Evolutionary conservation across 2,888 invertebrate species (phyloP).

Genomic region (Drosophila atroscutellata): DNA sequence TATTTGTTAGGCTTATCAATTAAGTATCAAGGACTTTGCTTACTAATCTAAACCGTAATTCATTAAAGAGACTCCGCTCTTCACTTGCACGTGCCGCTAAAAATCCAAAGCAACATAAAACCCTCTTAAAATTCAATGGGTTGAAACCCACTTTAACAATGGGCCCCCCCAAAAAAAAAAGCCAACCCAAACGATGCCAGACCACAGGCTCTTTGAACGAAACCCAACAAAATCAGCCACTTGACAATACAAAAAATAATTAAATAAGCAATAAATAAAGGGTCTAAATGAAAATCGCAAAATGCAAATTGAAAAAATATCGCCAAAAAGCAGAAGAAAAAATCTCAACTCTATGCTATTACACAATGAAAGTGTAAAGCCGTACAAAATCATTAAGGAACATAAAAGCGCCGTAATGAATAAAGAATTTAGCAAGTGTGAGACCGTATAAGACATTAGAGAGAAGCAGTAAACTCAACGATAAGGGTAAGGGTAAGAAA

Average conservation of each 20-base stretch:
- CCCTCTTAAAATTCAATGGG: conserved; percentile 25
- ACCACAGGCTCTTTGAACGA: conserved; percentile 38
- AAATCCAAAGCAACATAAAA: conserved; percentile 24
- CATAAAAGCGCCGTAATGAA: conserved; percentile 65
- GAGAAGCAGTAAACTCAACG: background rate
- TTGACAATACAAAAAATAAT: conserved; percentile 77
- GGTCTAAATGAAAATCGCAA: conserved; percentile 67
- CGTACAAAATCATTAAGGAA: conserved; percentile 70
- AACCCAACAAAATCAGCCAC: conserved; percentile 63
- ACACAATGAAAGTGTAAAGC: conserved; percentile 61
- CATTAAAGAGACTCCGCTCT: conserved; percentile 29
- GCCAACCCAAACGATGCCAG: conserved; percentile 39
- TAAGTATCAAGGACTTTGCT: conserved; percentile 59
- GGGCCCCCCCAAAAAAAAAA: conserved; percentile 2
- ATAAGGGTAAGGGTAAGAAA: background rate
- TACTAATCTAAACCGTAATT: conserved; percentile 48
- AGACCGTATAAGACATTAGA: conserved; percentile 16
- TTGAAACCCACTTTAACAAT: conserved; percentile 15
- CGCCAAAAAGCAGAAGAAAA: conserved; percentile 22
- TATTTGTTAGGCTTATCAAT: conserved; percentile 60
- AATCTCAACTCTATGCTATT: conserved; percentile 32
- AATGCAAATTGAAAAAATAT: conserved; percentile 69
- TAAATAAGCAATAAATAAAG: conserved; percentile 76
- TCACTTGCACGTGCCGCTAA: conserved; percentile 56
- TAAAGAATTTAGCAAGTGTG: conserved; percentile 35